These are phyloP conservation scores for Xenopus tropicalis DNA, from an alignment of 2,113 vertebrate species.

Conservation along the genomic window UCB_Xtro_10.0 CM004446.2:75266001-75266500, in stretches of 20 bases:
- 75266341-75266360: slow-evolving; percentile 1
- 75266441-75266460: background rate
- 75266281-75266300: background rate
- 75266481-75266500: background rate
- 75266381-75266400: background rate
- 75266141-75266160: too few relatives aligned
- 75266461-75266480: too few relatives aligned
- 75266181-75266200: too few relatives aligned
- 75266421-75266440: background rate
- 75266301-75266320: background rate
- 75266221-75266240: background rate
- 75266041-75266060: too few relatives aligned
- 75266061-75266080: too few relatives aligned
- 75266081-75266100: too few relatives aligned
- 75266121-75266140: too few relatives aligned
- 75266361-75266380: background rate
- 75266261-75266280: background rate
- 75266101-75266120: too few relatives aligned
- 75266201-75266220: too few relatives aligned
- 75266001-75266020: too few relatives aligned
- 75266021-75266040: too few relatives aligned
- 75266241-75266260: background rate
- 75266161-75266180: too few relatives aligned
- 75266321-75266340: slow-evolving; percentile 1
- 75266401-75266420: background rate